Evolutionary conservation across 2,797 vertebrate species (phyloP), one percentile per base, ranked within the genome.

Genomic region (Molossus molossus): DNA sequence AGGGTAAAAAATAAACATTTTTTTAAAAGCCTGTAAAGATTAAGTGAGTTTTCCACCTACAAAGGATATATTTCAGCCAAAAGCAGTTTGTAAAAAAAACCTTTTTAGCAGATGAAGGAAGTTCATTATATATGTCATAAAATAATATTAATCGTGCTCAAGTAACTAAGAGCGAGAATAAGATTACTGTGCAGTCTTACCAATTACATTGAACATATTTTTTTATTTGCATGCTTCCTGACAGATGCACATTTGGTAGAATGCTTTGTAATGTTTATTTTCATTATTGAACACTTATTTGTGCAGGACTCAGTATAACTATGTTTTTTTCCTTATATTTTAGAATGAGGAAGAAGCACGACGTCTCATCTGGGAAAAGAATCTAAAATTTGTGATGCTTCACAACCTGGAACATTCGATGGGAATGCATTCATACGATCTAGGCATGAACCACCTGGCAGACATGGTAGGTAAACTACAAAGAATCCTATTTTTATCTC

Each of bases 391-490:
- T 23, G 99, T 99, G 90, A 98, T 37, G 0, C 90, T 98, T 18
- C 99, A 99, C 94, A 99, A 99, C 95, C 98, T 99, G 96, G 99
- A 99, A 97, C 98, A 98, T 23, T 99, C 99, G 0, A 98, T 99
- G 99, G 99, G 99, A 23, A 97, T 99, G 18, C 99, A 98, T 89
- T 99, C 99, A 27, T 99, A 99, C 80, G 97, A 99, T 0, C 97
- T 99, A 81, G 97, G 97, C 79, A 99, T 99, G 99, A 99, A 99
- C 98, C 98, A 99, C 98, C 97, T 99, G 96, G 99, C 98, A 95
- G 99, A 99, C 97, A 93, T 99, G 99, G 99, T 99, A 97, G 96
- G 99, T 86, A 64, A 37, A 92, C 33, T 45, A 50, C 37, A 75
- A 33, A 40, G 14, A 92, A 79, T 23, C 64, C 90, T 50, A 11